A percentile compares a stretch with the other conserved stretches of the same genome.
Conservation (phyloP, 2,113 vertebrate genomes). For the Rhipidura dahli region DNA sequence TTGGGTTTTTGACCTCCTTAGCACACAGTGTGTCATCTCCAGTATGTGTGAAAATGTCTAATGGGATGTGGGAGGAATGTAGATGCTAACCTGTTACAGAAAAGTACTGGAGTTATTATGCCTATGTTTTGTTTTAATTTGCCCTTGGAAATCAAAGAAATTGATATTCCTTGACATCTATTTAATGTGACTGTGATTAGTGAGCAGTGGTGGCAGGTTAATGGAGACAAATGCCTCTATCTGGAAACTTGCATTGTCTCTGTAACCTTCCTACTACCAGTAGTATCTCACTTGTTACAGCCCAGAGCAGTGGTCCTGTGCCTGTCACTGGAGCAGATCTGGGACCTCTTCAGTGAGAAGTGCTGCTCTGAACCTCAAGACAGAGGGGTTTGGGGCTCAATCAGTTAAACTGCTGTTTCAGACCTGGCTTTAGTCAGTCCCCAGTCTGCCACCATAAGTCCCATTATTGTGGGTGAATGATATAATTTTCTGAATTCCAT, state of each 20-base stretch:
- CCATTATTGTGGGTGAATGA: neutral
- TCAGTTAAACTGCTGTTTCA: neutral
- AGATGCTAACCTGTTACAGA: neutral
- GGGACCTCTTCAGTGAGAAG: neutral
- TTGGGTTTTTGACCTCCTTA: neutral
- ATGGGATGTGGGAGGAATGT: neutral
- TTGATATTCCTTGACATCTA: neutral
- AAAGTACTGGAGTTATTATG: neutral
- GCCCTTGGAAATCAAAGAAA: slow-evolving; percentile 22
- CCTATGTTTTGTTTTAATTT: slow-evolving; percentile 21
- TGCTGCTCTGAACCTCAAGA: neutral
- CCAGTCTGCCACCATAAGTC: neutral
- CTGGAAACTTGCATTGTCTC: neutral
- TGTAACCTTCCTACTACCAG: neutral
- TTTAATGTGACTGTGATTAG: slow-evolving; percentile 13
- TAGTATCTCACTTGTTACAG: neutral
- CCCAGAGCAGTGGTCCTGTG: neutral
- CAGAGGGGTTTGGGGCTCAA: neutral
- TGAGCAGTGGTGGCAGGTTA: neutral
- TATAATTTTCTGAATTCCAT: neutral
- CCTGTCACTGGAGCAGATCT: neutral
- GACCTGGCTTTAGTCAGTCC: neutral
- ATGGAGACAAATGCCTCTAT: neutral
- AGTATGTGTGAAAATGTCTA: neutral
- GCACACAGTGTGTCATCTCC: neutral